Evolutionary conservation across 2,797 vertebrate genomes (phyloP).

Genomic region (Microctenopoma steveboyesi): DNA sequence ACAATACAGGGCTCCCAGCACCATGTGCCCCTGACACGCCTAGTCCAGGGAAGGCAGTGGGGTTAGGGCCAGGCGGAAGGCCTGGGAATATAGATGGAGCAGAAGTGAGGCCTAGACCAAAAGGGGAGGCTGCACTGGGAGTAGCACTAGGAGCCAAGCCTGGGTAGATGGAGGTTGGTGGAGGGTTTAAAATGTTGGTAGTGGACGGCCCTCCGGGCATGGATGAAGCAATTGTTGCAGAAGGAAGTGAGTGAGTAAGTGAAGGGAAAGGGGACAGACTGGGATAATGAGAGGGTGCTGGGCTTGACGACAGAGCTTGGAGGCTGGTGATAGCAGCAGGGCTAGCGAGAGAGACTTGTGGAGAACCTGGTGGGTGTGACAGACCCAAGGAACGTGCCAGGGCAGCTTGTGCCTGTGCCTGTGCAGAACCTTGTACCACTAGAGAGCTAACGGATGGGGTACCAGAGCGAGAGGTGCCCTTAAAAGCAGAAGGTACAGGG

Average conservation of each 20-base stretch:
- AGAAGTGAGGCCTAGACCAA: conserved; percentile 89
- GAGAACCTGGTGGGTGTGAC: conserved; percentile 82
- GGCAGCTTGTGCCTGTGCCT: conserved; percentile 66
- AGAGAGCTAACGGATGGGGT: conserved; percentile 86
- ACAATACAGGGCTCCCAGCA: conserved; percentile 89
- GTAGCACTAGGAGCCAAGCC: conserved; percentile 78
- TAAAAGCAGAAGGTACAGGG: conserved; percentile 93
- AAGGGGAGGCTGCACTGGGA: conserved; percentile 82
- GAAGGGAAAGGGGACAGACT: conserved; percentile 89
- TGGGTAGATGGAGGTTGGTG: conserved; percentile 77
- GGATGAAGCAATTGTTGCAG: conserved; percentile 78
- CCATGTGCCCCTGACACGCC: conserved; percentile 87
- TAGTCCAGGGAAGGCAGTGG: conserved; percentile 89
- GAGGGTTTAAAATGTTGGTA: conserved; percentile 73
- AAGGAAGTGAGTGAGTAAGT: conserved; percentile 84
- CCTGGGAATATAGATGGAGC: conserved; percentile 89
- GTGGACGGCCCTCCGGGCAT: conserved; percentile 66
- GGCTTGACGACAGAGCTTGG: conserved; percentile 86
- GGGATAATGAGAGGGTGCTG: conserved; percentile 85
- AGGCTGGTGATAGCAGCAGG: conserved; percentile 84
- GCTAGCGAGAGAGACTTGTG: conserved; percentile 86
- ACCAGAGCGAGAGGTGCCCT: conserved; percentile 87
- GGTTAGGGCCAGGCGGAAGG: conserved; percentile 84
- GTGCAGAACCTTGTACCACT: conserved; percentile 80
- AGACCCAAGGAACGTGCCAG: conserved; percentile 86